phyloP scores from a whole-genome alignment of 2,888 invertebrate genomes.

The Lepidochitona cinerea region DNA sequence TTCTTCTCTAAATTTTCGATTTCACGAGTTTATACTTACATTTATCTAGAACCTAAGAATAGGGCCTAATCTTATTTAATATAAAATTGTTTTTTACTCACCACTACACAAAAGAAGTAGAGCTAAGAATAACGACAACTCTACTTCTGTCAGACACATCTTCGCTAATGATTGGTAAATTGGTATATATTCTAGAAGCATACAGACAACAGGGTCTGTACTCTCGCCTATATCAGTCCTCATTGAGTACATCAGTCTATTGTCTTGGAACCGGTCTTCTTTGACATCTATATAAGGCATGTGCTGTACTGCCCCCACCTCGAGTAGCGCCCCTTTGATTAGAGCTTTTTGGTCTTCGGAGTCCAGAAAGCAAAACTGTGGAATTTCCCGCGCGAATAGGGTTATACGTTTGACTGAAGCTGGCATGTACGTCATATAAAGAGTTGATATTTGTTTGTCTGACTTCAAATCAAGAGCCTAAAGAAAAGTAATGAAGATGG shows the following conservation, averaged over 20 bases:
- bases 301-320: constrained; percentile 50
- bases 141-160: constrained; percentile 46
- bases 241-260: constrained; percentile 40
- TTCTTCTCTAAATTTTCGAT: no score
- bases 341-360: constrained; percentile 52
- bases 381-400: constrained; percentile 56
- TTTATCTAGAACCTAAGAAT: no score
- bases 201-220: constrained; percentile 33
- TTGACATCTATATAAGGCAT: constrained; percentile 38
- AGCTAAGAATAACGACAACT: constrained; percentile 43
- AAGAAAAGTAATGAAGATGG: not conserved
- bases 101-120: constrained; percentile 56
- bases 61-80: no score
- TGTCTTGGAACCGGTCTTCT: constrained; percentile 32
- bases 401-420: constrained; percentile 55
- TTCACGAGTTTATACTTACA: no score
- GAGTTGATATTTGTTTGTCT: constrained; percentile 32
- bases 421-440: constrained; percentile 55
- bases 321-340: constrained; percentile 55
- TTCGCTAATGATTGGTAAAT: constrained; percentile 35
- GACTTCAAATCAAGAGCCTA: no score
- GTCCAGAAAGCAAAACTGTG: constrained; percentile 53
- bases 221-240: constrained; percentile 10
- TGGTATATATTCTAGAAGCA: constrained; percentile 33
- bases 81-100: no score